A percentile compares a stretch with the other conserved stretches of the same genome.
These are phyloP conservation scores for Rhizomys pruinosus DNA, from an alignment of 2,113 vertebrate genomes.

Conservation along the genomic window DNA sequence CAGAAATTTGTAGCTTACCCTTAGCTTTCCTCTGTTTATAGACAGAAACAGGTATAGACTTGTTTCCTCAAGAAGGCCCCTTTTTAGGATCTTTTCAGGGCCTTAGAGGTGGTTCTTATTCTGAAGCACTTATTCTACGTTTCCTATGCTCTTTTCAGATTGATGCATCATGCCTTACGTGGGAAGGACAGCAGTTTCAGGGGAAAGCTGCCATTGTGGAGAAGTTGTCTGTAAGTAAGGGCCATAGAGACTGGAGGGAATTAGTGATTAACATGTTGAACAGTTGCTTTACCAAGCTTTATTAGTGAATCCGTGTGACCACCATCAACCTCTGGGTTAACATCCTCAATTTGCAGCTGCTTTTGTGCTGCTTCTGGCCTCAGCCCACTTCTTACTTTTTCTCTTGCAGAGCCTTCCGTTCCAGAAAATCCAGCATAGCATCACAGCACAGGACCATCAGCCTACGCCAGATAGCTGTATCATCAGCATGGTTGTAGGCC, in stretches of 20 bases:
- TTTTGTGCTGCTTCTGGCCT: not conserved
- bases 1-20: conserved; percentile 7
- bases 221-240: conserved; percentile 94
- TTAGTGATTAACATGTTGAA: not conserved
- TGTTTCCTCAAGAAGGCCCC: conserved; percentile 4
- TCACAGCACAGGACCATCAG: conserved; percentile 99
- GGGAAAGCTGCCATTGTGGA: conserved; percentile 98
- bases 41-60: conserved; percentile 16
- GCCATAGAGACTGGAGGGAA: not conserved
- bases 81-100: not conserved
- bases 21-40: conserved; percentile 33
- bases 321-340: not conserved
- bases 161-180: conserved; percentile 98
- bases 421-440: conserved; percentile 98
- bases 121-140: not conserved
- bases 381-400: conserved; percentile 12
- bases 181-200: conserved; percentile 98
- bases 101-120: conserved; percentile 1
- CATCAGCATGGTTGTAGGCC: conserved; percentile 99
- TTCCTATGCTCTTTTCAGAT: conserved; percentile 87
- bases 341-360: not conserved
- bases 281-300: conserved; percentile 22
- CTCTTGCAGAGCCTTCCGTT: conserved; percentile 95
- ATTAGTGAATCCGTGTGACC: not conserved
- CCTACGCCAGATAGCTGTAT: conserved; percentile 98